Conservation (phyloP, 2,113 vertebrate genomes). For the Catagonus wagneri region DNA sequence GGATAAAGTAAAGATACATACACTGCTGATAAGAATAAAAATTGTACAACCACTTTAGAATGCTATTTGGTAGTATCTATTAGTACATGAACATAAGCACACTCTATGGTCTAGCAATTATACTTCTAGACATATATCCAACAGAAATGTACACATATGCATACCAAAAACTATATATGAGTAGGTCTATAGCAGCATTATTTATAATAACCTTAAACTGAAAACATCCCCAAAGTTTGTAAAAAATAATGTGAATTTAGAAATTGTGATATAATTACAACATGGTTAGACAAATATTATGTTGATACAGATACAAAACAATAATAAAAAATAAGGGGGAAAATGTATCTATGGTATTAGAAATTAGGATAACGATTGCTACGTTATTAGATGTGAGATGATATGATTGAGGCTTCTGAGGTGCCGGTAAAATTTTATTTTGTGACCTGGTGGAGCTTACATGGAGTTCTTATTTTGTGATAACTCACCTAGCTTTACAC, state of each 20-base stretch:
- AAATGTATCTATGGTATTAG: not conserved
- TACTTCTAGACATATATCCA: not conserved
- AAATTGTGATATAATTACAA: conserved; percentile 11
- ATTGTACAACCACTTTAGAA: not conserved
- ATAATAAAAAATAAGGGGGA: not conserved
- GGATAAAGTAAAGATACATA: not conserved
- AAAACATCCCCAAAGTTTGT: not conserved
- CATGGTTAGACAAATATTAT: not conserved
- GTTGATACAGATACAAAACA: not conserved
- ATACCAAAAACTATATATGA: not conserved
- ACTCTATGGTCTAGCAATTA: not conserved
- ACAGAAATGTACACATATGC: not conserved
- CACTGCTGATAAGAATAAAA: not conserved
- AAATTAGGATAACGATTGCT: not conserved
- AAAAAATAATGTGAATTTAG: not conserved
- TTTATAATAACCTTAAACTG: not conserved
- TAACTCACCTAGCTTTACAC: not conserved
- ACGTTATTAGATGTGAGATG: not conserved
- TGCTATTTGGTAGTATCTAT: not conserved
- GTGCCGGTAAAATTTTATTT: not conserved
- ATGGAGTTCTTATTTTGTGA: conserved; percentile 13
- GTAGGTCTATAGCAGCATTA: not conserved
- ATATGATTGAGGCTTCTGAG: not conserved
- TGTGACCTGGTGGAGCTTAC: not conserved
- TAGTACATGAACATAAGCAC: not conserved